A percentile compares a stretch with the other conserved stretches of the same genome.
phyloP scores from a whole-genome alignment of 2,113 vertebrate species.

The Agapornis roseicollis region DNA sequence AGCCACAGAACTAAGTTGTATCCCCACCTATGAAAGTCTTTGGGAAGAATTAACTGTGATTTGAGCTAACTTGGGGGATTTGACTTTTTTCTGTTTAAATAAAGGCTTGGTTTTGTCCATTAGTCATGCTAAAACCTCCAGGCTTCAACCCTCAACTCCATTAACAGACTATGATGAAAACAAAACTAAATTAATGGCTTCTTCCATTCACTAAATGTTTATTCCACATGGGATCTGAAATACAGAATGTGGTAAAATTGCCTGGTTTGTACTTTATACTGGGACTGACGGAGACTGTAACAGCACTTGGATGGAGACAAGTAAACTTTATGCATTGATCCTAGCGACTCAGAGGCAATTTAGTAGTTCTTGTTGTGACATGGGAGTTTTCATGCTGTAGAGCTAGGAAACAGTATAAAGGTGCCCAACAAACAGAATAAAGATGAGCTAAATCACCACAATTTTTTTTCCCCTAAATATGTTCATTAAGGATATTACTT shows the following conservation, averaged over 20 bases:
- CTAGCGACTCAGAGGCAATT: neutral
- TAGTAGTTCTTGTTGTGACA: slow-evolving; percentile 1
- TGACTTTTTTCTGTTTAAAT: neutral
- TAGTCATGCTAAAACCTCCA: neutral
- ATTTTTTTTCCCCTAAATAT: neutral
- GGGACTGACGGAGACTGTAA: neutral
- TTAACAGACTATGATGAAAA: neutral
- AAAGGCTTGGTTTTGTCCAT: neutral
- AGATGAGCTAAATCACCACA: neutral
- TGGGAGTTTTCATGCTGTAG: neutral
- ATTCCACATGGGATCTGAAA: neutral
- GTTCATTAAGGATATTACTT: neutral
- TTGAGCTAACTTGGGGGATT: neutral
- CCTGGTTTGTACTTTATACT: neutral
- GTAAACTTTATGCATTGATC: neutral
- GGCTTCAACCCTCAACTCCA: neutral
- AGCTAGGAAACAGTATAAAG: neutral
- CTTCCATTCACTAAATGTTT: neutral
- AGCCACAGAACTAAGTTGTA: neutral
- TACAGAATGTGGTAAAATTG: neutral
- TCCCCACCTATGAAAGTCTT: neutral
- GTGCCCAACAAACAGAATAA: neutral
- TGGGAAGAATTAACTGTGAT: neutral
- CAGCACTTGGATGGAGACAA: neutral
- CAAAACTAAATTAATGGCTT: neutral